Conservation (phyloP, 2,888 invertebrate genomes). For the Agrilus biguttatus region DNA sequence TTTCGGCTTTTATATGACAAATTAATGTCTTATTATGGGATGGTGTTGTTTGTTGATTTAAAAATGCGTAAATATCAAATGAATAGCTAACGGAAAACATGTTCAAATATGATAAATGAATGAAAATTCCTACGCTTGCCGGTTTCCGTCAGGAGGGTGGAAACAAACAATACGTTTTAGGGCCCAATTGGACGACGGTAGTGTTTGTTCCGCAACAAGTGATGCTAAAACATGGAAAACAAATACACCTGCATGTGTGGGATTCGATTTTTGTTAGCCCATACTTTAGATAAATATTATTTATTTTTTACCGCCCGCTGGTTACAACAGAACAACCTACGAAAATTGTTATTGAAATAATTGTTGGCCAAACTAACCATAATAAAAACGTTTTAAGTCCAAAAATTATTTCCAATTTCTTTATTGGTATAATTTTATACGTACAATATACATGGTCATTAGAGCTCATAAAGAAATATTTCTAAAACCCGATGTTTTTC, state of each 20-base stretch:
- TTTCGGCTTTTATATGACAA: constrained; percentile 1
- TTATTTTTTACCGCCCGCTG: not conserved
- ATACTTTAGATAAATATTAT: constrained; percentile 9
- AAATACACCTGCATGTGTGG: constrained; percentile 31
- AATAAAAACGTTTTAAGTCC: no score
- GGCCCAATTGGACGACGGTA: constrained; percentile 16
- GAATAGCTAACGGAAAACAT: constrained; percentile 11
- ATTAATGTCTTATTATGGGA: not conserved
- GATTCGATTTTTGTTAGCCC: constrained; percentile 17
- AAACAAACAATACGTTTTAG: constrained; percentile 14
- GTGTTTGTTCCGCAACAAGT: constrained; percentile 16
- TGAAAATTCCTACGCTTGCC: constrained; percentile 22
- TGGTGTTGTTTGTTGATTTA: not conserved
- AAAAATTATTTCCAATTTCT: no score
- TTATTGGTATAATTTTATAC: no score
- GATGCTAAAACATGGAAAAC: constrained; percentile 30
- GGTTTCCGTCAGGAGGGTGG: constrained; percentile 13
- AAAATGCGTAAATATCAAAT: not conserved
- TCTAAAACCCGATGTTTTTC: no score
- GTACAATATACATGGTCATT: no score
- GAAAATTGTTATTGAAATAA: no score
- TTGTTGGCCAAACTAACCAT: no score
- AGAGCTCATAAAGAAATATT: no score
- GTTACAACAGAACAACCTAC: no score
- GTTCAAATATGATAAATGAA: constrained; percentile 14